Conservation (phyloP, 2,888 invertebrate species). For the Eristalis intricaria region DNA sequence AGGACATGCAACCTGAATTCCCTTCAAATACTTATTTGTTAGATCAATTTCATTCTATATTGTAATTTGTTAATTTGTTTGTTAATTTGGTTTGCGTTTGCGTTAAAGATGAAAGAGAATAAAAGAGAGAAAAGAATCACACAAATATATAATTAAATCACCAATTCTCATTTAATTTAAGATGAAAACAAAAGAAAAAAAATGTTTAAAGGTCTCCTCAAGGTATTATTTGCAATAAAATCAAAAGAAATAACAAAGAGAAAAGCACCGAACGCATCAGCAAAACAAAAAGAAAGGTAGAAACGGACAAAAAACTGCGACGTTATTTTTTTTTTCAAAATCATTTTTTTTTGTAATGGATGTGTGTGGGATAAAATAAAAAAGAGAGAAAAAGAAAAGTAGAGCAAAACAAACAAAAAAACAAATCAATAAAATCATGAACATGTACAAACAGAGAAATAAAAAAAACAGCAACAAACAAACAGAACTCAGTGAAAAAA, state of each 20-base stretch:
- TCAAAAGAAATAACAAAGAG: slow-evolving; percentile 6
- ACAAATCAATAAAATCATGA: slow-evolving; percentile 5
- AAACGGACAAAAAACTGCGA: background rate
- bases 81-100: slow-evolving; percentile 42
- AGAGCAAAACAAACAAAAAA: slow-evolving; percentile 38
- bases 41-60: slow-evolving; percentile 44
- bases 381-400: slow-evolving; percentile 15
- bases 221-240: slow-evolving; percentile 6
- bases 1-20: slow-evolving; percentile 58
- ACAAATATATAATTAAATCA: slow-evolving; percentile 28
- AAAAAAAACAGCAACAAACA: slow-evolving; percentile 18
- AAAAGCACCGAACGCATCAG: slow-evolving; percentile 59
- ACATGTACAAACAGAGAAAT: slow-evolving; percentile 40
- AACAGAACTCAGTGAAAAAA: slow-evolving; percentile 35
- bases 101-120: slow-evolving; percentile 34
- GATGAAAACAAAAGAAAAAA: background rate
- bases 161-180: background rate
- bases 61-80: slow-evolving; percentile 4
- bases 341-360: slow-evolving; percentile 18
- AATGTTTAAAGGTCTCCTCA: slow-evolving; percentile 10
- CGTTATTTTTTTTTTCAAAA: background rate
- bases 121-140: slow-evolving; percentile 15
- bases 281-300: slow-evolving; percentile 38
- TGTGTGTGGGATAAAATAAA: slow-evolving; percentile 46
- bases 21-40: slow-evolving; percentile 60